Percentiles rank a stretch among this genome's conserved stretches.
These are phyloP conservation scores for Phymanthus crucifer DNA, from an alignment of 92 coral and sea anemone species.

Conservation along the genomic window DNA sequence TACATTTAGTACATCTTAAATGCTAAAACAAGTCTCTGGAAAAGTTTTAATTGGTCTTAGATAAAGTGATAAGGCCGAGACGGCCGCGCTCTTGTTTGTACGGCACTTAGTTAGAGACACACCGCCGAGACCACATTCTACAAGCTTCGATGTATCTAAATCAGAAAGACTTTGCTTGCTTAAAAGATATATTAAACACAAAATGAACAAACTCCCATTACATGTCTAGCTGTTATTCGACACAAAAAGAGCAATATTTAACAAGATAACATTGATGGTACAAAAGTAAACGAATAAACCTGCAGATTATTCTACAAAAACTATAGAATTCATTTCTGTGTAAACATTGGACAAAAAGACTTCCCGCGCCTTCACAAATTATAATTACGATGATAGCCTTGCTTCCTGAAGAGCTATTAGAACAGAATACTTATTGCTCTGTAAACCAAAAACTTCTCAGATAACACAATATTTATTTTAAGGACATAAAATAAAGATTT, in stretches of 20 bases:
- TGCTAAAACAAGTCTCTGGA: conserved; percentile 25
- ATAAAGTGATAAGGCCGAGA: conserved; percentile 11
- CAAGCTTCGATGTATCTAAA: not conserved
- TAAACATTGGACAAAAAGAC: not conserved
- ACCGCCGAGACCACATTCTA: not conserved
- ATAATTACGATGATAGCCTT: not conserved
- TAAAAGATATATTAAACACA: not conserved
- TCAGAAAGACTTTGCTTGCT: not conserved
- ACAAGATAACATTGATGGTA: not conserved
- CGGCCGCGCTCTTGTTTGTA: not conserved
- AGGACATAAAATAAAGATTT: not conserved
- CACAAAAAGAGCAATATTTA: too few species aligned
- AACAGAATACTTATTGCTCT: conserved; percentile 5
- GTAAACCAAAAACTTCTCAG: conserved; percentile 10
- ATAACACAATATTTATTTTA: not conserved
- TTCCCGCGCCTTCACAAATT: not conserved
- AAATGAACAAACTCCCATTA: not conserved
- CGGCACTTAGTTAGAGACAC: not conserved
- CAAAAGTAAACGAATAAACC: not conserved
- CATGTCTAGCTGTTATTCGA: too few species aligned
- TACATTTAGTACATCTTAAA: conserved; percentile 21
- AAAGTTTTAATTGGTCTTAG: conserved; percentile 32
- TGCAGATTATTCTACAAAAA: not conserved
- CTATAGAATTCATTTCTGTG: not conserved
- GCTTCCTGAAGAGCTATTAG: conserved; percentile 2